Evolutionary conservation across 2,888 invertebrate genomes (phyloP).

Genomic region (Hedya salicella): DNA sequence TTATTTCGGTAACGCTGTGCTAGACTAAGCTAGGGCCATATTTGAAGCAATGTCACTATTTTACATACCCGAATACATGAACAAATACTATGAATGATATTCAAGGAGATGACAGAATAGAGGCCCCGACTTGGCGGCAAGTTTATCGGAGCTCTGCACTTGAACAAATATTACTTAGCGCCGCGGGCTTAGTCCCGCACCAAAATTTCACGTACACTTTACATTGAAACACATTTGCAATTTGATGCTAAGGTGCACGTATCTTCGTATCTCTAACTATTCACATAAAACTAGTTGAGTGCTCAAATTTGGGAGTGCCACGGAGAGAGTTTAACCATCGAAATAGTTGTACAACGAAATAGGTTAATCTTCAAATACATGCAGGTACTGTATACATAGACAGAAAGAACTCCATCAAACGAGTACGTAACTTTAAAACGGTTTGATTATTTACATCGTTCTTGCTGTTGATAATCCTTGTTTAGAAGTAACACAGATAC

Average conservation of each 20-base stretch:
- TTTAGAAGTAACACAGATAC: too few relatives aligned
- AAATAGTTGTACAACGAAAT: constrained; percentile 16
- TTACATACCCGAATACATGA: background rate
- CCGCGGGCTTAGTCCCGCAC: constrained; percentile 31
- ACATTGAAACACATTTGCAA: constrained; percentile 41
- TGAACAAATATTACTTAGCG: constrained; percentile 51
- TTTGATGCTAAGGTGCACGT: constrained; percentile 18
- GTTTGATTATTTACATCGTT: too few relatives aligned
- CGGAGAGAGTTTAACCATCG: constrained; percentile 1
- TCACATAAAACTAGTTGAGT: constrained; percentile 20
- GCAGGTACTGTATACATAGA: too few relatives aligned
- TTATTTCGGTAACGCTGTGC: too few relatives aligned
- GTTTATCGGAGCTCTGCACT: constrained; percentile 50
- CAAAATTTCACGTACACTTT: constrained; percentile 39
- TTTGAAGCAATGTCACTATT: background rate
- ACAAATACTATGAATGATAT: constrained; percentile 24
- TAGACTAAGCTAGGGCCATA: background rate
- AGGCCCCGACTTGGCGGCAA: constrained; percentile 45
- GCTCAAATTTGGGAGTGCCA: constrained; percentile 18
- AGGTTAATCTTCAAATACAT: constrained; percentile 17
- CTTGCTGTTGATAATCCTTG: too few relatives aligned
- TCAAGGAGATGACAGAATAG: constrained; percentile 41
- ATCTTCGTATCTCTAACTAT: constrained; percentile 22
- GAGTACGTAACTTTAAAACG: too few relatives aligned
- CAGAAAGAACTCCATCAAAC: too few relatives aligned